These are phyloP conservation scores for Lordiphosa mommai DNA, from an alignment of 1,140 invertebrate genomes.

Conservation along the genomic window DNA sequence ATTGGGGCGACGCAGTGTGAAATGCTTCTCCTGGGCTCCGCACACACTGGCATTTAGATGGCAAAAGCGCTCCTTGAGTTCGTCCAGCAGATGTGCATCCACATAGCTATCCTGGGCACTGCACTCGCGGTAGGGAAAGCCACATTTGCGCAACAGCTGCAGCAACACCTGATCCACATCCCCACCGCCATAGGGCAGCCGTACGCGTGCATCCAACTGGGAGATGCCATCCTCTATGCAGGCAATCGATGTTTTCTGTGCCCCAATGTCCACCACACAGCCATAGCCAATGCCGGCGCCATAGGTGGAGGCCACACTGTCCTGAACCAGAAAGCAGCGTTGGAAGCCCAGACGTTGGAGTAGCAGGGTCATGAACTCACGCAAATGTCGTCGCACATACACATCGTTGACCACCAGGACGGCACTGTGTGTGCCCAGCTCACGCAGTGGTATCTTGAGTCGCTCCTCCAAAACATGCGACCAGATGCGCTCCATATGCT, in stretches of 20 bases:
- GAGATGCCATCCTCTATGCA: conserved; percentile 98
- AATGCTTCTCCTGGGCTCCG: conserved; percentile 78
- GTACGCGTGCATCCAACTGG: conserved; percentile 90
- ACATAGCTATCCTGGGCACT: conserved; percentile 84
- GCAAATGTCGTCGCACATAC: conserved; percentile 92
- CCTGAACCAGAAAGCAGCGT: conserved; percentile 91
- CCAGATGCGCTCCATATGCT: conserved; percentile 94
- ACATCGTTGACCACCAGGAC: conserved; percentile 95
- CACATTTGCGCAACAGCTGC: conserved; percentile 92
- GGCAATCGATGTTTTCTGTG: conserved; percentile 96
- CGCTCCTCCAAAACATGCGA: conserved; percentile 87
- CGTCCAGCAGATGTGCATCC: conserved; percentile 88
- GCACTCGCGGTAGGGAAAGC: conserved; percentile 92
- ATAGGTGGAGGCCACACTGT: conserved; percentile 96
- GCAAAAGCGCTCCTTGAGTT: conserved; percentile 94
- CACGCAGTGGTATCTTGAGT: conserved; percentile 83
- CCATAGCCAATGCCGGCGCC: conserved; percentile 94
- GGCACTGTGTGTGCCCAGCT: conserved; percentile 91
- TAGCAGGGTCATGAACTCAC: conserved; percentile 90
- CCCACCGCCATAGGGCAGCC: conserved; percentile 93
- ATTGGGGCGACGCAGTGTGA: conserved; percentile 43
- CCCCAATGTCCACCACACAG: conserved; percentile 97
- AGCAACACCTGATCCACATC: conserved; percentile 93
- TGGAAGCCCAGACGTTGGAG: conserved; percentile 92
- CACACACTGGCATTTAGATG: conserved; percentile 88